A percentile compares a stretch with the other conserved stretches of the same genome.
Conservation (phyloP, 2,113 vertebrate species). For the Perccottus glenii region DNA sequence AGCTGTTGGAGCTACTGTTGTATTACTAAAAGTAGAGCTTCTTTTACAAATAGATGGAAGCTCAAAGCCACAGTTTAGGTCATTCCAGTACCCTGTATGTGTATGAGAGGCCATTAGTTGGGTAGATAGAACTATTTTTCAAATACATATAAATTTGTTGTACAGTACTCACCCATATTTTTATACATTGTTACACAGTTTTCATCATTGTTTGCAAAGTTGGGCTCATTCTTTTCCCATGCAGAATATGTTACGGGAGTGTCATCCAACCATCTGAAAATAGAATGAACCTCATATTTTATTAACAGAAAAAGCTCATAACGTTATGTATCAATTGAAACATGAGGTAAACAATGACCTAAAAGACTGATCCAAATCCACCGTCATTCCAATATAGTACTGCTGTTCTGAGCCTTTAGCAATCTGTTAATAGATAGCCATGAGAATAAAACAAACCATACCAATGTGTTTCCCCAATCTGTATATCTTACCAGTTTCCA, state of each 20-base stretch:
- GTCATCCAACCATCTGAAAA: conserved; percentile 90
- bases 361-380: conserved; percentile 89
- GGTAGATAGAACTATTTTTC: no score
- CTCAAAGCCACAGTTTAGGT: conserved; percentile 91
- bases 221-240: conserved; percentile 93
- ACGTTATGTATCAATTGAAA: neutral
- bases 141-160: neutral
- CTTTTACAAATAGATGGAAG: conserved; percentile 91
- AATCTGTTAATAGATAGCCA: conserved; percentile 70
- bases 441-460: neutral
- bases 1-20: conserved; percentile 80
- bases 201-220: conserved; percentile 98
- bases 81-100: conserved; percentile 88
- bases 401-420: conserved; percentile 62
- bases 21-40: conserved; percentile 82
- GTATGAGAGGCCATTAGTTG: neutral
- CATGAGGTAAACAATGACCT: conserved; percentile 75
- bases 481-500: conserved; percentile 88
- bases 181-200: conserved; percentile 94
- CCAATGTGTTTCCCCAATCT: neutral
- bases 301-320: neutral
- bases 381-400: conserved; percentile 90
- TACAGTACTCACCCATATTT: conserved; percentile 82
- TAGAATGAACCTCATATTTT: conserved; percentile 10
- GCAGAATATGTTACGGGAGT: conserved; percentile 86